Conservation (phyloP, 2,113 vertebrate species). For the Nibea albiflora region DNA sequence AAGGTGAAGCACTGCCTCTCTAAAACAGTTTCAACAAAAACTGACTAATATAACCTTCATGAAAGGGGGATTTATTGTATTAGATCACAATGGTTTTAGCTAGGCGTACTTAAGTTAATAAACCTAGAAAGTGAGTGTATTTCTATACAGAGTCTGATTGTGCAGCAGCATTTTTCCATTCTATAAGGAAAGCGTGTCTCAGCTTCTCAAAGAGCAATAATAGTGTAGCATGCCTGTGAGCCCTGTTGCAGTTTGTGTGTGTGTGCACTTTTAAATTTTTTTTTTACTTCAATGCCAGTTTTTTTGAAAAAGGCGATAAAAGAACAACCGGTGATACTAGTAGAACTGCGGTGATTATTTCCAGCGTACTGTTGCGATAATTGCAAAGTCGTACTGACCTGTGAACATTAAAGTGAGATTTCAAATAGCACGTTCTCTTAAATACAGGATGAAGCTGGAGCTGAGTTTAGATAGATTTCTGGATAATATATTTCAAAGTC, state of each 20-base stretch:
- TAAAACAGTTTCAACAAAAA: neutral
- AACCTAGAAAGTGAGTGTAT: neutral
- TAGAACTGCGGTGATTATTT: neutral
- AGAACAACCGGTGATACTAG: neutral
- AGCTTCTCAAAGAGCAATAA: neutral
- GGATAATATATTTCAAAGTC: constrained; percentile 39
- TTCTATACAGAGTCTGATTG: neutral
- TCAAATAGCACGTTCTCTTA: neutral
- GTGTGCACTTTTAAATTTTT: neutral
- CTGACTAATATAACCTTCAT: neutral
- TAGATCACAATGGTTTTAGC: neutral
- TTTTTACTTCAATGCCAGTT: neutral
- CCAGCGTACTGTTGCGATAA: neutral
- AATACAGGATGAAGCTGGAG: constrained; percentile 28
- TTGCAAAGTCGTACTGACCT: neutral
- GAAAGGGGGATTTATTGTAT: neutral
- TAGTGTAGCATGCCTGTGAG: too few relatives aligned
- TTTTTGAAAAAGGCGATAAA: constrained; percentile 1
- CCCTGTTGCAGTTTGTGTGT: neutral
- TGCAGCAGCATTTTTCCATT: neutral
- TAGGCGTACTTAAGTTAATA: neutral
- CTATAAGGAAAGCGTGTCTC: neutral
- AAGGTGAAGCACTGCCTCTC: neutral
- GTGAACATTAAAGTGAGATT: constrained; percentile 10
- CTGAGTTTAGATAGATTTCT: constrained; percentile 34